Conservation (phyloP, 2,888 invertebrate species). For the Geophilus truncorum region DNA sequence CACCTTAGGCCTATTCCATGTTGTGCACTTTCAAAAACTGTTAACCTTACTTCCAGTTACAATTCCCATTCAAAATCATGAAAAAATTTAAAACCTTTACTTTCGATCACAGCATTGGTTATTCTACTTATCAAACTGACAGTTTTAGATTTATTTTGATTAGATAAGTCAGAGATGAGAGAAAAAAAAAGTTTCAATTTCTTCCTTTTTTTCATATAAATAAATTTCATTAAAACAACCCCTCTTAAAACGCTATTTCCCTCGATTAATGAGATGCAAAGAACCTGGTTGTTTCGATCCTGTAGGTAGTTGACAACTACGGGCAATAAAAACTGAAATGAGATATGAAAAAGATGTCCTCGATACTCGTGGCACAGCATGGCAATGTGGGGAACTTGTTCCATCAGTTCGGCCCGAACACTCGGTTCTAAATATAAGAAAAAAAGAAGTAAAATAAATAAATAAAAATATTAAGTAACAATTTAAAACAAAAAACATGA, state of each 20-base stretch:
- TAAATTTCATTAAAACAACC: background rate
- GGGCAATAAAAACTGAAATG: constrained; percentile 58
- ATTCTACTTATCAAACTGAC: constrained; percentile 8
- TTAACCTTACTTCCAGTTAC: background rate
- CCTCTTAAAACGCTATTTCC: background rate
- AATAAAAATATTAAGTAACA: background rate
- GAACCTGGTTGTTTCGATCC: constrained; percentile 58
- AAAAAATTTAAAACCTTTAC: background rate
- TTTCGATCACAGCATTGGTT: background rate
- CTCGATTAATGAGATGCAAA: background rate
- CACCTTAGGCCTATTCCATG: constrained; percentile 4
- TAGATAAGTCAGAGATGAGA: background rate
- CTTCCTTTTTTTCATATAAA: too few relatives aligned
- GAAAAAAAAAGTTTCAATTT: too few relatives aligned
- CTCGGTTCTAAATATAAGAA: constrained; percentile 54
- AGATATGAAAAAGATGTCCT: constrained; percentile 53
- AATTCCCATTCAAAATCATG: background rate
- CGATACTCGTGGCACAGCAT: constrained; percentile 56
- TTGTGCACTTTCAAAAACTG: background rate
- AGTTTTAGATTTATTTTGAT: constrained; percentile 3
- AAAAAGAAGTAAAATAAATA: constrained; percentile 1
- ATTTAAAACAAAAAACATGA: background rate
- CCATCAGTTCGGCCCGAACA: constrained; percentile 60
- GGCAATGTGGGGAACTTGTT: constrained; percentile 63
- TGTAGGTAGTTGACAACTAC: constrained; percentile 60